Evolutionary conservation across 2,113 vertebrate species (phyloP).

Genomic region (Mastomys natalensis): DNA sequence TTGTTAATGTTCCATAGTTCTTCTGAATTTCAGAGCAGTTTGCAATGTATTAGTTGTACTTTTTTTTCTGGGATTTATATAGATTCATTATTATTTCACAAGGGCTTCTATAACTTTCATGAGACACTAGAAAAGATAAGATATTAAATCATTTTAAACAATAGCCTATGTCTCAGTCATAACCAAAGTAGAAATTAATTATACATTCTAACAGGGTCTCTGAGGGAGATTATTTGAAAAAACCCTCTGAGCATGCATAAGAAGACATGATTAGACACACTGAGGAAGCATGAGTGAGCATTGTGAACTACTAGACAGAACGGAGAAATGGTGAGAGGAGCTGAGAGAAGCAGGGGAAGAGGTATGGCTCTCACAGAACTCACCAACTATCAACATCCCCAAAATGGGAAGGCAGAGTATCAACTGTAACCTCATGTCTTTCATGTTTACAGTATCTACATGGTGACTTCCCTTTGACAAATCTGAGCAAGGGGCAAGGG

Average conservation of each 20-base stretch:
- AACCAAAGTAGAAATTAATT: background rate
- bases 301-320: background rate
- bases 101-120: background rate
- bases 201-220: background rate
- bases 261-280: background rate
- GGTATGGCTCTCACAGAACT: background rate
- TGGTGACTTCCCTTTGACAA: background rate
- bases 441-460: background rate
- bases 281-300: background rate
- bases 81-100: background rate
- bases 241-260: accelerated
- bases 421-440: background rate
- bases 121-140: background rate
- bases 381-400: background rate
- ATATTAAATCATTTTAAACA: conserved; percentile 41
- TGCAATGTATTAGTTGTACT: background rate
- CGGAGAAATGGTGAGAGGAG: background rate
- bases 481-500: background rate
- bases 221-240: background rate
- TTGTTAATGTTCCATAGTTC: background rate
- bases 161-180: background rate
- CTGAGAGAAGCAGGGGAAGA: background rate
- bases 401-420: no score
- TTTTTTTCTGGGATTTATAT: background rate
- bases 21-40: background rate